phyloP scores from a whole-genome alignment of 2,797 vertebrate species.

The Rhodeus uyekii region DNA sequence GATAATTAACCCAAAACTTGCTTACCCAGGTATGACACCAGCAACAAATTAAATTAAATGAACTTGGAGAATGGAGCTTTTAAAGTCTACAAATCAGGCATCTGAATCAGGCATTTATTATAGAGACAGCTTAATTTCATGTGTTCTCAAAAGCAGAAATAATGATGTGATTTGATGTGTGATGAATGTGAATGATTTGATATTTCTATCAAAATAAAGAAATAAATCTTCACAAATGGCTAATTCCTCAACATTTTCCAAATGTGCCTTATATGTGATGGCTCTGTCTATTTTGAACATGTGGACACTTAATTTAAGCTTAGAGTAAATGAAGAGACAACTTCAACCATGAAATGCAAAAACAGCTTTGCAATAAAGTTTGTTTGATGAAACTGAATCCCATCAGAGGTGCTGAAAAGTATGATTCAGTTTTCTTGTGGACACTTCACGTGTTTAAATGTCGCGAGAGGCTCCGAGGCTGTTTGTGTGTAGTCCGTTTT shows the following conservation, averaged over 20 bases:
- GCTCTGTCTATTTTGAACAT: constrained; percentile 31
- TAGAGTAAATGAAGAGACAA: no score
- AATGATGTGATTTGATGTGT: no score
- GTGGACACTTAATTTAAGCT: no score
- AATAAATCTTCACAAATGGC: not conserved
- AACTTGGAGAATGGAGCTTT: not conserved
- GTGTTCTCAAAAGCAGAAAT: not conserved
- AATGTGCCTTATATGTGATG: constrained; percentile 33
- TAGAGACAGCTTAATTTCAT: not conserved
- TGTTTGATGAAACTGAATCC: not conserved
- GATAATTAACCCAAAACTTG: no score
- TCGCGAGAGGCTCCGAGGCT: constrained; percentile 1
- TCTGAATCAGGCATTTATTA: no score
- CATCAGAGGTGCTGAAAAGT: not conserved
- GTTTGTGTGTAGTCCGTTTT: constrained; percentile 2
- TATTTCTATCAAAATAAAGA: not conserved
- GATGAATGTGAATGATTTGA: no score
- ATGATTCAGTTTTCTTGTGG: constrained; percentile 11
- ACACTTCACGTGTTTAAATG: constrained; percentile 22
- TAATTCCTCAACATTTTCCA: not conserved
- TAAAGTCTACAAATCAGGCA: not conserved
- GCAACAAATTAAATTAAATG: not conserved
- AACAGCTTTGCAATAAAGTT: not conserved
- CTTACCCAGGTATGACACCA: no score
- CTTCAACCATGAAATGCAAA: not conserved